Evolutionary conservation across 2,113 vertebrate species (phyloP).

Genomic region (Eulemur rufifrons): DNA sequence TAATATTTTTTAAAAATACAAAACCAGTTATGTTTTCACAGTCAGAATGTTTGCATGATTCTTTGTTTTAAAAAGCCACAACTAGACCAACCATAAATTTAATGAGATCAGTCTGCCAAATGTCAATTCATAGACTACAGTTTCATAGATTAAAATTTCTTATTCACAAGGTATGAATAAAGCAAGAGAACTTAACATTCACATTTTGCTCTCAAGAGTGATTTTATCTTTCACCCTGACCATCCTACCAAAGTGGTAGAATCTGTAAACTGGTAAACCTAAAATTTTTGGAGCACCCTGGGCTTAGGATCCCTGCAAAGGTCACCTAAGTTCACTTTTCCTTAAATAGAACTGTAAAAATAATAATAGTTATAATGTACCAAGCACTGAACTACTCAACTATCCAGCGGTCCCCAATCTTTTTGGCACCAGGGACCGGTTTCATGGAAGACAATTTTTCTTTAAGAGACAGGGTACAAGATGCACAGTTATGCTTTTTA

Average conservation of each 20-base stretch:
- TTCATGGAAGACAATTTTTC: no score
- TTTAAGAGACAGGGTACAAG: background rate
- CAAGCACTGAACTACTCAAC: background rate
- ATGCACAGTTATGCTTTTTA: background rate
- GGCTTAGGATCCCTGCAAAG: background rate
- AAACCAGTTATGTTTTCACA: background rate
- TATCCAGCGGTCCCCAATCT: no score
- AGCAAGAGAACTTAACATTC: background rate
- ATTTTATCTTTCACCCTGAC: background rate
- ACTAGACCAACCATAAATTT: background rate
- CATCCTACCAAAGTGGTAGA: background rate
- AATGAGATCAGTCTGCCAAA: background rate
- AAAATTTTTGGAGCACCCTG: background rate
- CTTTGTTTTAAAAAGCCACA: background rate
- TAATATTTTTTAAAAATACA: background rate
- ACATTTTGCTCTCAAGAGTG: background rate
- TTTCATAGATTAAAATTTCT: background rate
- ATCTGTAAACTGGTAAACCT: background rate
- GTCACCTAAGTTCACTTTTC: background rate
- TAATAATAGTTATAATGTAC: background rate
- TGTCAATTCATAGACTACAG: background rate
- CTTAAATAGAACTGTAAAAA: background rate
- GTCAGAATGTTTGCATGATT: background rate
- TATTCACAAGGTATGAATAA: background rate
- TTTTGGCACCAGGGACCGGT: no score